A percentile compares a stretch with the other conserved stretches of the same genome.
Evolutionary conservation across 2,797 vertebrate genomes (phyloP).

Genomic region (Podarcis lilfordi): DNA sequence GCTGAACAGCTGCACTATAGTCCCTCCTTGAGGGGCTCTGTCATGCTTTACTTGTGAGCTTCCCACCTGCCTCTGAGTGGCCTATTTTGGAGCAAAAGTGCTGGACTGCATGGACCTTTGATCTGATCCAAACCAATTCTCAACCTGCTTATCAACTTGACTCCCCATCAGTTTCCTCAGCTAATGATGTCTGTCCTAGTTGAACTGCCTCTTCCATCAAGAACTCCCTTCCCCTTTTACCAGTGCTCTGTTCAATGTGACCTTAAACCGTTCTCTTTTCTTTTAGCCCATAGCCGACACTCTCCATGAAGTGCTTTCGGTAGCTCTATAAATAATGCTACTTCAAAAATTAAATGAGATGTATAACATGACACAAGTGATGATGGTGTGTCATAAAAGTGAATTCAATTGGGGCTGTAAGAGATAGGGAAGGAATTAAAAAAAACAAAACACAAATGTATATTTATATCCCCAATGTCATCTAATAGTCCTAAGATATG

Average conservation of each 20-base stretch:
- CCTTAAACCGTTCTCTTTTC: slow-evolving; percentile 9
- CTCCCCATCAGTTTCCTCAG: not conserved
- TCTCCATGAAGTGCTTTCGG: slow-evolving; percentile 26
- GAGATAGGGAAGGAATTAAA: slow-evolving; percentile 19
- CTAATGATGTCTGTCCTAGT: not conserved
- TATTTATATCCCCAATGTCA: slow-evolving; percentile 20
- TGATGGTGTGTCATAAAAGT: slow-evolving; percentile 27
- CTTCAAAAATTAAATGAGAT: slow-evolving; percentile 36
- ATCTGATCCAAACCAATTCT: not conserved
- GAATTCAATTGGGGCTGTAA: slow-evolving; percentile 13
- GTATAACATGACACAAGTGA: not conserved
- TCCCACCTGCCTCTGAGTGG: not conserved
- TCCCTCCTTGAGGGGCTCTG: not conserved
- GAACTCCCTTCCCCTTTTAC: slow-evolving; percentile 10
- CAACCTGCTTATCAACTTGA: slow-evolving; percentile 7
- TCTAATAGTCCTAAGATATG: slow-evolving; percentile 40
- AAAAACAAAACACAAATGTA: slow-evolving; percentile 6
- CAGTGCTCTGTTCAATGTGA: slow-evolving; percentile 16
- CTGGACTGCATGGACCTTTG: not conserved
- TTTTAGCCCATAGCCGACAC: slow-evolving; percentile 6
- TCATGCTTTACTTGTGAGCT: not conserved
- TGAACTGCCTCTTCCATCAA: slow-evolving; percentile 17
- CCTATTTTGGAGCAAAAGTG: not conserved
- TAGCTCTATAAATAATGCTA: slow-evolving; percentile 13
- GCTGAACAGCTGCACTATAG: not conserved